A percentile compares a stretch with the other conserved stretches of the same genome.
Conservation (phyloP, 2,797 vertebrate species). For the Sebastes taczanowskii region DNA sequence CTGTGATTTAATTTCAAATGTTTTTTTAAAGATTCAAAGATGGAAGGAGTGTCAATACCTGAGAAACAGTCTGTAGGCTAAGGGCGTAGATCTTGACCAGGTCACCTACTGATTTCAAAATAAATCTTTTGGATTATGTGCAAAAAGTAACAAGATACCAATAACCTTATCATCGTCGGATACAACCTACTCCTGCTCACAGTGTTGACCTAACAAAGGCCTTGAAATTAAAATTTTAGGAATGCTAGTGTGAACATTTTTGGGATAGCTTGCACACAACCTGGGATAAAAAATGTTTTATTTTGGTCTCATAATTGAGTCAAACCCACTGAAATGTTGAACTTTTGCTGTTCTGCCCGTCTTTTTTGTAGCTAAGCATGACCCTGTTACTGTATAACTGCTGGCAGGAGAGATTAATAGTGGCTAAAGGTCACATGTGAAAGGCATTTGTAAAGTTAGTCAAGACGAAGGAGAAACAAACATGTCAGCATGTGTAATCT, state of each 20-base stretch:
- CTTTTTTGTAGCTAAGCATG: conserved; percentile 14
- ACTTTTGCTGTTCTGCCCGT: background rate
- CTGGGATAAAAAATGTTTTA: background rate
- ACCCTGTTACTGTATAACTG: conserved; percentile 9
- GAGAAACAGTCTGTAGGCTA: conserved; percentile 43
- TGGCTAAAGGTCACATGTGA: conserved; percentile 11
- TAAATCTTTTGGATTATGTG: conserved; percentile 16
- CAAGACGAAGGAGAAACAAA: conserved; percentile 9
- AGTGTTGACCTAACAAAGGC: conserved; percentile 17
- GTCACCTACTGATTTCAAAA: background rate
- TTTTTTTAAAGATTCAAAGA: conserved; percentile 20
- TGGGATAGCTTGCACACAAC: background rate
- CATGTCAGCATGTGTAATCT: conserved; percentile 8
- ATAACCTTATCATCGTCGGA: background rate
- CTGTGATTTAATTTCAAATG: conserved; percentile 43
- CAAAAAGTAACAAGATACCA: conserved; percentile 28
- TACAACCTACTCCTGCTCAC: conserved; percentile 10
- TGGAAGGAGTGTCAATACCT: conserved; percentile 50
- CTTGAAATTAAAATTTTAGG: background rate
- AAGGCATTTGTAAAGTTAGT: conserved; percentile 25
- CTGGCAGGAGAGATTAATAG: background rate
- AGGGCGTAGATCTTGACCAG: conserved; percentile 13
- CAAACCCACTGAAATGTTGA: background rate
- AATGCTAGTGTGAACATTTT: background rate
- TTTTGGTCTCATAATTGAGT: conserved; percentile 10